phyloP scores from a whole-genome alignment of 1,140 invertebrate species.

The Sminthurides bifidus region DNA sequence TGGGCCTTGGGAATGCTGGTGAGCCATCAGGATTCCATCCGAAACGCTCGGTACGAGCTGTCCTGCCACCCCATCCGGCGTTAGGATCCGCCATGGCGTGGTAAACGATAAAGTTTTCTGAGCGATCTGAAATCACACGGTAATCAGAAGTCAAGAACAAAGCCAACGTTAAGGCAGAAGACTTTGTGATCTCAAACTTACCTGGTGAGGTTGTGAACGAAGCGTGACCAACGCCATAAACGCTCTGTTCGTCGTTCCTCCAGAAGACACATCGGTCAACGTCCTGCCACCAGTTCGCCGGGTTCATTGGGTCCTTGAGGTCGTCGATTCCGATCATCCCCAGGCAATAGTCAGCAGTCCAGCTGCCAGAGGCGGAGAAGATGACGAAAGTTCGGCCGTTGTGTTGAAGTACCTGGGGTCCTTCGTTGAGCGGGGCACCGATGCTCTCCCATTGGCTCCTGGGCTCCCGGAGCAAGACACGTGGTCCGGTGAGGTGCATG shows the following conservation, averaged over 20 bases:
- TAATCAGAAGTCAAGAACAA: neutral
- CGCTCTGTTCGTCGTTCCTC: conserved; percentile 23
- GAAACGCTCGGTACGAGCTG: conserved; percentile 20
- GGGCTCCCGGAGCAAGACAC: conserved; percentile 15
- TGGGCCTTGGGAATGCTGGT: conserved; percentile 22
- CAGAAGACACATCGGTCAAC: conserved; percentile 21
- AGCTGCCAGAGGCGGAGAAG: conserved; percentile 25
- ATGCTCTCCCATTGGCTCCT: conserved; percentile 11
- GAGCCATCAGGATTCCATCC: conserved; percentile 28
- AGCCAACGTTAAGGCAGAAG: no score
- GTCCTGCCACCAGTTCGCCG: conserved; percentile 26
- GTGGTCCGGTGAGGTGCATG: conserved; percentile 8
- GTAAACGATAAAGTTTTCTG: conserved; percentile 20
- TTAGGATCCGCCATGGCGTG: conserved; percentile 20
- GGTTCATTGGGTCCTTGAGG: conserved; percentile 18
- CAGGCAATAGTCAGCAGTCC: conserved; percentile 27
- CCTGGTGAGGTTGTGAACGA: conserved; percentile 27
- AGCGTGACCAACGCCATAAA: conserved; percentile 27
- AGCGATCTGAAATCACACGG: neutral
- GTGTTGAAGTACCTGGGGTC: conserved; percentile 22
- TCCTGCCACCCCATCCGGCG: conserved; percentile 17
- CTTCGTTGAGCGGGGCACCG: conserved; percentile 18
- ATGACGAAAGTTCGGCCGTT: conserved; percentile 20
- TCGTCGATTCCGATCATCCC: conserved; percentile 29
- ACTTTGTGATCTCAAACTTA: no score